Evolutionary conservation across 2,113 vertebrate species (phyloP).

Genomic region (Corythoichthys intestinalis): DNA sequence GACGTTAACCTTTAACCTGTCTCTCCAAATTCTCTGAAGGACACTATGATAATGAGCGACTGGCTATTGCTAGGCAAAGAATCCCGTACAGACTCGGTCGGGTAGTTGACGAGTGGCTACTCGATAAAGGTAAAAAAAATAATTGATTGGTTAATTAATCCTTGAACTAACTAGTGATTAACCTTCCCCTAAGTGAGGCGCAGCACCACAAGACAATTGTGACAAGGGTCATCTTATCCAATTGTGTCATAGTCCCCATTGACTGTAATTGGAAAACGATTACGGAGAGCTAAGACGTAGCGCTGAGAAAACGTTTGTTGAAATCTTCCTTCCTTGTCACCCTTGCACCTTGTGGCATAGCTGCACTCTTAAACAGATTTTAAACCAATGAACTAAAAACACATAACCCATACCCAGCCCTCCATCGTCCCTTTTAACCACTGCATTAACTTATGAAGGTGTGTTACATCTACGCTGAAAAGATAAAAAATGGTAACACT

Average conservation of each 20-base stretch:
- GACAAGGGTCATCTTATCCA: constrained; percentile 43
- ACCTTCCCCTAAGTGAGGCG: constrained; percentile 77
- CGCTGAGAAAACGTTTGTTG: neutral
- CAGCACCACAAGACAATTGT: constrained; percentile 70
- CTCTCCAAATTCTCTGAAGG: constrained; percentile 98
- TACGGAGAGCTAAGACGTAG: constrained; percentile 17
- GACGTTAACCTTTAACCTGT: constrained; percentile 89
- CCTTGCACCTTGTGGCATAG: constrained; percentile 57
- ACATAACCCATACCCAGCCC: constrained; percentile 81
- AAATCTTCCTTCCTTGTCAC: constrained; percentile 48
- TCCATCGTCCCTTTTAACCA: constrained; percentile 65
- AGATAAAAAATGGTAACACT: neutral
- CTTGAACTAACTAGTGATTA: constrained; percentile 75
- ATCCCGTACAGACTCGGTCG: constrained; percentile 99
- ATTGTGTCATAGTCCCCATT: constrained; percentile 10
- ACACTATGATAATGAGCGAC: constrained; percentile 98
- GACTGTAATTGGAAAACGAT: constrained; percentile 42
- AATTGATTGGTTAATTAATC: constrained; percentile 75
- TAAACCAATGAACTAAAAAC: constrained; percentile 71
- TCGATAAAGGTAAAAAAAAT: constrained; percentile 97
- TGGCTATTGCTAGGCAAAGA: constrained; percentile 99
- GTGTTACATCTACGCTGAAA: neutral
- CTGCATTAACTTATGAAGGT: constrained; percentile 34
- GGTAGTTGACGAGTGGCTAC: constrained; percentile 99
- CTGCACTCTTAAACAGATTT: constrained; percentile 74